Percentiles rank a stretch among this genome's conserved stretches.
phyloP scores from a whole-genome alignment of 2,113 vertebrate genomes.

The Crotalus viridis region DNA sequence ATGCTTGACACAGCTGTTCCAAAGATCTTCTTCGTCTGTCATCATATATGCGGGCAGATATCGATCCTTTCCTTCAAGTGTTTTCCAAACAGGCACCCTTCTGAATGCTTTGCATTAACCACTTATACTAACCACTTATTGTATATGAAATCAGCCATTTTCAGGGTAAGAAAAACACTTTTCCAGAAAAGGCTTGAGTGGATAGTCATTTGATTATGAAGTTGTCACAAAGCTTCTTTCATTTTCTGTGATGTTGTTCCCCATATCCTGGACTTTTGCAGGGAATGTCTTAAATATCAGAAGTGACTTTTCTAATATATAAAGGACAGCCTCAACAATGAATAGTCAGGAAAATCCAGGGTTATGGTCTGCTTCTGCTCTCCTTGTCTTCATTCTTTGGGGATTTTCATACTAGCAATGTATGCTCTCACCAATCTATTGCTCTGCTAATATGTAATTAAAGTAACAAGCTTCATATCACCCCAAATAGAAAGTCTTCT shows the following conservation, averaged over 20 bases:
- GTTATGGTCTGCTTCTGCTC: neutral
- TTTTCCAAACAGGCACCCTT: neutral
- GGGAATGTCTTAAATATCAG: neutral
- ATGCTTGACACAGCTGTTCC: neutral
- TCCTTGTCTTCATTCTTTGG: neutral
- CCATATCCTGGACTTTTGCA: neutral
- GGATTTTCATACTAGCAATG: neutral
- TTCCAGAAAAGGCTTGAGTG: neutral
- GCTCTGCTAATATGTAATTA: neutral
- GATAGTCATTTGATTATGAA: slow-evolving; percentile 23
- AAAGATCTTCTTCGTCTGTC: neutral
- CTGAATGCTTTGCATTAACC: neutral
- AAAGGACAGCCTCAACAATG: neutral
- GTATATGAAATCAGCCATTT: slow-evolving; percentile 7
- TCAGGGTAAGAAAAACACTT: slow-evolving; percentile 19
- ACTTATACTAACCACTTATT: neutral
- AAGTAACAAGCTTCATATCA: neutral
- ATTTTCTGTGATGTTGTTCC: neutral
- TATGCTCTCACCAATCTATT: neutral
- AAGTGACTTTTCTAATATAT: neutral
- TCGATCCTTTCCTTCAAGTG: neutral
- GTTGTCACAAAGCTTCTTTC: slow-evolving; percentile 6
- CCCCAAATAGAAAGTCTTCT: neutral
- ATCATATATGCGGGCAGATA: neutral
- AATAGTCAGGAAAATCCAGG: neutral